phyloP scores from a whole-genome alignment of 2,888 invertebrate genomes.

The Clepsis dumicolana region DNA sequence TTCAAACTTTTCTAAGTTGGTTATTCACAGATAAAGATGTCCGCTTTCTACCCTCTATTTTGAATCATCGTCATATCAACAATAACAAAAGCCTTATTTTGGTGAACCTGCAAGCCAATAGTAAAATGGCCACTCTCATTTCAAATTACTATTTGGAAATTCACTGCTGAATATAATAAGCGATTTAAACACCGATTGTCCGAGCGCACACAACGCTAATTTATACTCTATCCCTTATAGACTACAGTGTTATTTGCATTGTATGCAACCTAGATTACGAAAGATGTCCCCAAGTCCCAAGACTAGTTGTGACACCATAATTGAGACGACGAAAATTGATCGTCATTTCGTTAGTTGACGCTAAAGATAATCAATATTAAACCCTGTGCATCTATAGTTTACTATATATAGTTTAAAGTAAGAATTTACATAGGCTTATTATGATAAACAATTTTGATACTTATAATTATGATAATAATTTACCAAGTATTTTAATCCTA shows the following conservation, averaged over 20 bases:
- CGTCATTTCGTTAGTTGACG: constrained; percentile 13
- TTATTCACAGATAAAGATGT: too few relatives aligned
- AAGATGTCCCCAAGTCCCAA: constrained; percentile 37
- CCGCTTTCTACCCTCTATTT: too few relatives aligned
- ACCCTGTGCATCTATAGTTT: not conserved
- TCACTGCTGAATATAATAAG: too few relatives aligned
- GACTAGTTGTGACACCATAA: constrained; percentile 26
- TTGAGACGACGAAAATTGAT: constrained; percentile 32
- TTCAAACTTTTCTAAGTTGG: too few relatives aligned
- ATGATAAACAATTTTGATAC: too few relatives aligned
- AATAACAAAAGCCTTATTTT: too few relatives aligned
- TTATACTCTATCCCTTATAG: constrained; percentile 1
- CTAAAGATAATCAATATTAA: not conserved
- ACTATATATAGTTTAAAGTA: not conserved
- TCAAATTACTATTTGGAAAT: too few relatives aligned
- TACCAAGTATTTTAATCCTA: too few relatives aligned
- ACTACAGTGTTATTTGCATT: constrained; percentile 33
- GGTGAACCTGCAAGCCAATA: too few relatives aligned
- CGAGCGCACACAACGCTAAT: constrained; percentile 3
- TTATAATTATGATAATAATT: too few relatives aligned
- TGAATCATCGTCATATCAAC: too few relatives aligned
- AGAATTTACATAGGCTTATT: not conserved
- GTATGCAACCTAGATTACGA: constrained; percentile 23
- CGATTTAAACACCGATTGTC: not conserved
- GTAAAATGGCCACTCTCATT: too few relatives aligned